Evolutionary conservation across 2,797 vertebrate genomes (phyloP).

Genomic region (Vipera ursinii): DNA sequence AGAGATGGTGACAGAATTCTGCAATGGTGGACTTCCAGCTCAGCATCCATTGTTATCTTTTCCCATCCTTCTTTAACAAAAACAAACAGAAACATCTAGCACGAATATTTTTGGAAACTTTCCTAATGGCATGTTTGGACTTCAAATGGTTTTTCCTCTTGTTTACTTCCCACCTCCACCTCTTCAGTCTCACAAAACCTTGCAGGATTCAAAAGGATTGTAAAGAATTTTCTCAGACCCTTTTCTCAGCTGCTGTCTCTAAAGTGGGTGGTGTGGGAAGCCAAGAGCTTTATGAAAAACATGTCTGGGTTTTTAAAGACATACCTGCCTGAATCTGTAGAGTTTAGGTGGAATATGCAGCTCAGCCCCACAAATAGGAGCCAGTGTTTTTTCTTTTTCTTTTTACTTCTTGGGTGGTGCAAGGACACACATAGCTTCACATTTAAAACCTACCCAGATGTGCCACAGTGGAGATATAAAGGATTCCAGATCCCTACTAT

Average conservation of each 20-base stretch:
- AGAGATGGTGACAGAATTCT: not conserved
- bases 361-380: not conserved
- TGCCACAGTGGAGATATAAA: not conserved
- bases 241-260: conserved; percentile 13
- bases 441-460: not conserved
- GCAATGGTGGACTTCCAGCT: not conserved
- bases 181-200: conserved; percentile 15
- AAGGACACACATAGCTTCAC: not conserved
- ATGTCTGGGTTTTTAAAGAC: conserved; percentile 39
- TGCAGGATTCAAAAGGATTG: conserved; percentile 20
- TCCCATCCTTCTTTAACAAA: not conserved
- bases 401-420: conserved; percentile 1
- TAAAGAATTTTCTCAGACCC: conserved; percentile 28
- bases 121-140: conserved; percentile 2
- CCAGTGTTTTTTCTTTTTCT: not conserved
- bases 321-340: conserved; percentile 28
- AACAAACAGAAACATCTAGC: not conserved
- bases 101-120: not conserved
- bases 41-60: not conserved
- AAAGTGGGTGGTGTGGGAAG: conserved; percentile 31
- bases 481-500: not conserved
- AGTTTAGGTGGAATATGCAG: conserved; percentile 13
- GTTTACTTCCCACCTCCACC: conserved; percentile 11
- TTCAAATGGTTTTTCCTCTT: not conserved
- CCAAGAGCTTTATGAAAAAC: conserved; percentile 25